These are phyloP conservation scores for Drosophila virilis DNA, from an alignment of 1,140 invertebrate genomes.

Conservation along the genomic window DNA sequence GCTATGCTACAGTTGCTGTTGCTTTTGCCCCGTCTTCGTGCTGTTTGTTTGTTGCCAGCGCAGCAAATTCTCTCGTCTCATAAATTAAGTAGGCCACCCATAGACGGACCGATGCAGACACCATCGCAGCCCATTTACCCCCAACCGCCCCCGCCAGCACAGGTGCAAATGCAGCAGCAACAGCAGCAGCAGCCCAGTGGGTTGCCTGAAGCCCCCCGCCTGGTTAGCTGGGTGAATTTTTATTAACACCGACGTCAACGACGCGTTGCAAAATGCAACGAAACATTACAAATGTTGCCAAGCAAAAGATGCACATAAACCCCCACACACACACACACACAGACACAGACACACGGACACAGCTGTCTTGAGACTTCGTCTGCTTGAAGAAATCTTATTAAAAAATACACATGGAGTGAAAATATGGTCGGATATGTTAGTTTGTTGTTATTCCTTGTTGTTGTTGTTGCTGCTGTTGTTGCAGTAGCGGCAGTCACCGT, in stretches of 20 bases:
- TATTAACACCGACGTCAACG: conserved; percentile 79
- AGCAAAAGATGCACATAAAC: conserved; percentile 45
- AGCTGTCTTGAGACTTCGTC: conserved; percentile 75
- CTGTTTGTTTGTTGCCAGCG: conserved; percentile 42
- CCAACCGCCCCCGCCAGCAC: not conserved
- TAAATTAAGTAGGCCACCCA: conserved; percentile 81
- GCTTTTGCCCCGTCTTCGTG: conserved; percentile 3
- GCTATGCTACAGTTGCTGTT: conserved; percentile 43
- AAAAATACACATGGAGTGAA: conserved; percentile 64
- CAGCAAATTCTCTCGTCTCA: conserved; percentile 79
- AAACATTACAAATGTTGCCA: conserved; percentile 79
- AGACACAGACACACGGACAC: conserved; percentile 10
- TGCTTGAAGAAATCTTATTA: conserved; percentile 80
- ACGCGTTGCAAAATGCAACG: conserved; percentile 63
- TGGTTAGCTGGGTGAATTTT: conserved; percentile 63
- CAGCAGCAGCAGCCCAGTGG: conserved; percentile 50
- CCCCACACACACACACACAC: conserved; percentile 31
- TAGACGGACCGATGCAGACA: conserved; percentile 64
- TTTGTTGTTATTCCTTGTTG: conserved; percentile 38
- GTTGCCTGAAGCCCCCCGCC: conserved; percentile 45
- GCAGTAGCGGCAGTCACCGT: conserved; percentile 77
- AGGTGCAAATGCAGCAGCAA: conserved; percentile 36
- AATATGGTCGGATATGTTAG: conserved; percentile 66
- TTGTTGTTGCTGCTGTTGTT: conserved; percentile 42
- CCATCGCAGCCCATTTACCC: conserved; percentile 12